phyloP scores from a whole-genome alignment of 2,797 vertebrate genomes.

The Oreochromis mossambicus region DNA sequence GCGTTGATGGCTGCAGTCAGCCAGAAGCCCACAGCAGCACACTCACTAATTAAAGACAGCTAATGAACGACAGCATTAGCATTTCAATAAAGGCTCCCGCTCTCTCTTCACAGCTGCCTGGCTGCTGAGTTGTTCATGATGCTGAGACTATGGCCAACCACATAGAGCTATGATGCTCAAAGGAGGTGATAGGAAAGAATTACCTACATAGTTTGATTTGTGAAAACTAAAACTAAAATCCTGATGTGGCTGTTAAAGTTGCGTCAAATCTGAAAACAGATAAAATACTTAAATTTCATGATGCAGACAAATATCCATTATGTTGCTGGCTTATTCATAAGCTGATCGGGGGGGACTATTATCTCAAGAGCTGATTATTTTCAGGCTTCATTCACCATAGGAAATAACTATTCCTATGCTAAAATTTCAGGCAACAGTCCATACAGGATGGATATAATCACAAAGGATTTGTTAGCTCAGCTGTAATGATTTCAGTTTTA shows the following conservation, averaged over 20 bases:
- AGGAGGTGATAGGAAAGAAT: neutral
- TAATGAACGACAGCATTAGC: slow-evolving; percentile 57
- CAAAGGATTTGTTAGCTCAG: neutral
- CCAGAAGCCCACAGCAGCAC: slow-evolving; percentile 31
- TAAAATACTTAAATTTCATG: neutral
- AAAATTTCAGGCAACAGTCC: neutral
- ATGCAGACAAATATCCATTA: neutral
- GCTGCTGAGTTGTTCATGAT: neutral
- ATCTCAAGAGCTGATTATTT: neutral
- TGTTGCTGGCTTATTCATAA: neutral
- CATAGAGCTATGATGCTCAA: neutral
- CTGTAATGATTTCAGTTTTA: neutral
- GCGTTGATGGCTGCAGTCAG: slow-evolving; percentile 21
- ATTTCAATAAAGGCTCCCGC: slow-evolving; percentile 46
- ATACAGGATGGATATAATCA: neutral
- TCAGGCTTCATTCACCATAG: neutral
- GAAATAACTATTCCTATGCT: neutral
- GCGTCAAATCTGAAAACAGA: neutral
- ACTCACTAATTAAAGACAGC: slow-evolving; percentile 54
- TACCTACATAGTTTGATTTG: fast-evolving
- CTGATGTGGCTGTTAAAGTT: neutral
- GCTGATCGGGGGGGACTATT: neutral
- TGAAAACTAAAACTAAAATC: neutral
- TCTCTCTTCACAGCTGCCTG: neutral
- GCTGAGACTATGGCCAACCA: neutral